These are phyloP conservation scores for Colossoma macropomum DNA, from an alignment of 2,113 vertebrate genomes.

Conservation along the genomic window DNA sequence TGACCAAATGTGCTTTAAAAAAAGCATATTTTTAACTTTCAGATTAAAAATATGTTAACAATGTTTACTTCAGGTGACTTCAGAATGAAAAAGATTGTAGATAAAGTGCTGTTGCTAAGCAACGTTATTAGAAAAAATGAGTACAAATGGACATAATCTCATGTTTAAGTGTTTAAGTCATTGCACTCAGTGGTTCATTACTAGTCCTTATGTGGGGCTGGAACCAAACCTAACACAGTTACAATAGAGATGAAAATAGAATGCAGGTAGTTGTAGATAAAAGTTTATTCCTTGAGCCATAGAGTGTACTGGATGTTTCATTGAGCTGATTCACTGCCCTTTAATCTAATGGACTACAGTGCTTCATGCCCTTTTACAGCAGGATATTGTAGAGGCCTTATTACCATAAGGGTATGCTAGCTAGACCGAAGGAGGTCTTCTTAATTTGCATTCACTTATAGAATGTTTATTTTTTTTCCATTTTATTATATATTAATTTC, in stretches of 20 bases:
- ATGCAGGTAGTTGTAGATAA: neutral
- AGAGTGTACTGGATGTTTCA: too few species aligned
- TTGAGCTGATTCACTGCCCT: too few species aligned
- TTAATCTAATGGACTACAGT: too few species aligned
- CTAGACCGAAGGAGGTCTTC: too few species aligned
- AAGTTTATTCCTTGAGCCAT: neutral
- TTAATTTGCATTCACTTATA: too few species aligned
- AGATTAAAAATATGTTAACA: neutral
- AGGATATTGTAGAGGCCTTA: too few species aligned
- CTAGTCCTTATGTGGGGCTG: neutral
- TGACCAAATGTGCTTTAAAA: neutral
- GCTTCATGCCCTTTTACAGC: too few species aligned
- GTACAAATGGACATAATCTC: neutral
- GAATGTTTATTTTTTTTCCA: too few species aligned
- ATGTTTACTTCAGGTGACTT: slow-evolving; percentile 2
- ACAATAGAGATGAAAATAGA: neutral
- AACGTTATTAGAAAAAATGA: neutral
- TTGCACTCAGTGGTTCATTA: neutral
- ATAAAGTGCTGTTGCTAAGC: slow-evolving; percentile 8
- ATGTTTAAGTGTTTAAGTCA: neutral
- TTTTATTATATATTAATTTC: too few species aligned
- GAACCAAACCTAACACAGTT: neutral
- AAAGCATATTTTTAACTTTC: neutral
- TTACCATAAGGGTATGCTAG: too few species aligned
- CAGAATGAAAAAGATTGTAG: slow-evolving; percentile 2